Evolutionary conservation across 2,113 vertebrate species (phyloP), one percentile per base, ranked within the genome.

Genomic region (Vanacampus margaritifer): DNA sequence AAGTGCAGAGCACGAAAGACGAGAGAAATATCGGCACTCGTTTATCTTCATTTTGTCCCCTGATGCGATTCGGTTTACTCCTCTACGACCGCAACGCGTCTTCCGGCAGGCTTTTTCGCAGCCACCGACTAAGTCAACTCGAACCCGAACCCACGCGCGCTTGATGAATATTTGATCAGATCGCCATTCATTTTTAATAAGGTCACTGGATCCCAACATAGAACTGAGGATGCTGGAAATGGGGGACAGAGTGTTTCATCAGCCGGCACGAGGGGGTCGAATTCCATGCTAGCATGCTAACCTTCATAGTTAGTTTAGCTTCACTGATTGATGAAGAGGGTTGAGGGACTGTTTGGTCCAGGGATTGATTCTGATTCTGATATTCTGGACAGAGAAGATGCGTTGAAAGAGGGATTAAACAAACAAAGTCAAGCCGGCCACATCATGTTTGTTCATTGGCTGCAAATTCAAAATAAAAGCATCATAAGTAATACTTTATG

Each of bases 121-220:
- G 56, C 53, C 63, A 17, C 69, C 72, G 8, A 68, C 66, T 72
- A 43, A 17, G n/a, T 62, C 72, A 39, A 53, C 62, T 54, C 3
- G 0, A 41, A 61, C 70, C 14, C 58, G 57, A 39, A 76, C 65
- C 37, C 51, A 62, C 53, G 48, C 67, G 37, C 17, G 46, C 75
- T 72, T 64, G 69, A 86, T 90, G 65, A 87, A 90, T 89, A 86
- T 86, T 90, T 90, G 23, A 89, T 68, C 57, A 79, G 73, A 63
- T 72, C 71, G 12, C 46, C 78, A 85, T 89, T 79, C 71, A 89
- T 87, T 86, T 85, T 84, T 85, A 85, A 88, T 80, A 41, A 64
- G 79, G 81, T 88, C 79, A 80, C 53, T 50, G 67, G 77, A 82
- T 69, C 68, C 67, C 63, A 37, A 32, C 48, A 36, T 61, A 61